Conservation (phyloP, 2,888 invertebrate species). For the Drosophila kanekoi region DNA sequence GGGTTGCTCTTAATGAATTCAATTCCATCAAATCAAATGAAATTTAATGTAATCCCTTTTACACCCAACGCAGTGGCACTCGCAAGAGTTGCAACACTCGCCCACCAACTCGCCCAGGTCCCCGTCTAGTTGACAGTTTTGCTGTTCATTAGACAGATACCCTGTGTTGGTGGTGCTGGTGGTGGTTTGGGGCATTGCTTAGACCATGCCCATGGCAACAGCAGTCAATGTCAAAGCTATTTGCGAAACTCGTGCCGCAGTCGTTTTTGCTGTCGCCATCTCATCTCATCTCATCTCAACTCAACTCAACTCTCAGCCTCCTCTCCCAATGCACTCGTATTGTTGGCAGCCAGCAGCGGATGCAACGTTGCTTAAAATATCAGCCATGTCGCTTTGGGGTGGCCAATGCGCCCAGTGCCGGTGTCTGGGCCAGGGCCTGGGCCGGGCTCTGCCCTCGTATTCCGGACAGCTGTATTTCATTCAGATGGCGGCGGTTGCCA, state of each 20-base stretch:
- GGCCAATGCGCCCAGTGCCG: constrained; percentile 34
- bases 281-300: constrained; percentile 8
- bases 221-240: constrained; percentile 56
- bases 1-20: constrained; percentile 37
- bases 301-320: background rate
- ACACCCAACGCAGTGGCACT: constrained; percentile 2
- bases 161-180: background rate
- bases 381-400: constrained; percentile 44
- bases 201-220: constrained; percentile 14
- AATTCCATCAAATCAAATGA: constrained; percentile 51
- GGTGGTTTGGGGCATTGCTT: background rate
- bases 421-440: background rate
- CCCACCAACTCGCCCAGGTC: background rate
- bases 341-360: constrained; percentile 30
- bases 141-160: constrained; percentile 42
- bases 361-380: constrained; percentile 59
- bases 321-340: background rate
- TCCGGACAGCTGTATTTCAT: constrained; percentile 70
- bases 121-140: constrained; percentile 50
- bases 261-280: constrained; percentile 19
- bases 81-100: background rate
- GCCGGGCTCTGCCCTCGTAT: constrained; percentile 9
- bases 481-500: constrained; percentile 55
- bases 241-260: constrained; percentile 35
- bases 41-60: constrained; percentile 41